Base-by-base conservation (phyloP, 2,888 invertebrate genomes). In the Ophion costatus region DNA sequence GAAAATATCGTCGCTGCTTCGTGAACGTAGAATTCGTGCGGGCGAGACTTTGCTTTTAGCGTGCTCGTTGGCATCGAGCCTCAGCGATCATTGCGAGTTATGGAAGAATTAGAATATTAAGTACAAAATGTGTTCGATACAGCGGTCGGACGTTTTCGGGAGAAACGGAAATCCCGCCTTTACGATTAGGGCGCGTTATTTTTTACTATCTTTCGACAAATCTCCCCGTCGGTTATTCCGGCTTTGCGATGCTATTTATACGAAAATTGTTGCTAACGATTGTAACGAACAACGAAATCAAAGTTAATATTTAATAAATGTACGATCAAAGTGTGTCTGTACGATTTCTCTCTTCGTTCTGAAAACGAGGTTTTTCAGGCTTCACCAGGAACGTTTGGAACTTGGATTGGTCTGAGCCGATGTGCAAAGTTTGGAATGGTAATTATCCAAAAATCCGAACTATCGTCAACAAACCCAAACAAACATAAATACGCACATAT, bases 61-160 rank as follows among this genome's bases (percentile, higher is more conserved):
- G 24, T 45, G 69, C 59, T 69, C 29, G 24, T 77, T 5, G 29
- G 29, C 14, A 51, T 56, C 33, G 64, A 63, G 71, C 71, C 70
- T 64, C 42, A 7, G 38, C 29, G n/a, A 64, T 61, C 14, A 78
- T 24, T 29, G 61, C 20, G 24, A 70, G 29, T 63, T 14, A 10
- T n/a, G 42, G 33, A 77, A 59, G 45, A 84, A 81, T 59, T 42
- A 78, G 75, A 81, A 70, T 75, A 38, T 82, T 82, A 85, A 85
- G 84, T 82, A 85, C 82, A 85, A 85, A 79, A 85, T 85, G 84
- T 85, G 84, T 85, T 85, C 84, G 79, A 82, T 74, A 80, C 29
- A 73, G 66, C 66, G 66, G 64, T 66, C 76, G 75, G 45, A 56
- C 42, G 38, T 64, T 80, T 78, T 77, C 69, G 29, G 66, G 22